Evolutionary conservation across 2,797 vertebrate genomes (phyloP), one percentile per base, ranked within the genome.

Genomic region (Aselliscus stoliczkanus): DNA sequence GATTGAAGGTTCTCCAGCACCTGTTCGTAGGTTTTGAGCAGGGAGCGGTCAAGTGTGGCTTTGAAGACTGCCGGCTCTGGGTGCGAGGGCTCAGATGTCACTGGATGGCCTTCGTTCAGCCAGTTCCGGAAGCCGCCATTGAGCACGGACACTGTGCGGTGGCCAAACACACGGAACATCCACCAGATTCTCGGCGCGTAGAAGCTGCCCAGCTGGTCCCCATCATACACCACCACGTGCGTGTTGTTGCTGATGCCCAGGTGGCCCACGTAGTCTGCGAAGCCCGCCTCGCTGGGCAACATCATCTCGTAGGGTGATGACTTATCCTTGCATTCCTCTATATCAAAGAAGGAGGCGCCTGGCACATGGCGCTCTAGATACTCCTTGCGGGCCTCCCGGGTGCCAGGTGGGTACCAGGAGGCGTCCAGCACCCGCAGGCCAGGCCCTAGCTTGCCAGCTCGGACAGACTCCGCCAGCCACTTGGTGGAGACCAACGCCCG

Each of bases 151-250:
- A 99, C 99, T 0, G 97, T 95, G 1, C 93, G 96, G 98, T 99
- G 99, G 2, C 99, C 99, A 1, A 99, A 99, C 62, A 98, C 97
- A 7, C 99, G 98, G 97, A 99, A 99, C 99, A 99, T 99, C 99
- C 99, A 99, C 99, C 99, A 99, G 18, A 99, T 98, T 0, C 99
- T 98, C 1, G 99, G 99, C 0, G 99, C 99, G 0, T 99, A 99
- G 98, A 98, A 99, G 58, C 98, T 98, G 9, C 99, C 99, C 87
- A 99, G 96, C 73, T 98, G 31, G 88, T 99, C 99, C 62, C 99
- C 98, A 17, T 99, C 99, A 21, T 99, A 99, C 44, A 99, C 99
- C 7, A 99, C 99, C 0, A 99, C 99, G 1, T 99, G 99, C 1
- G 99, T 99, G 87, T 98, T 96, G 50, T 98, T 99, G 75, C 99